Evolutionary conservation across 2,113 vertebrate species (phyloP).

Genomic region (Hirundichthys speculiger): DNA sequence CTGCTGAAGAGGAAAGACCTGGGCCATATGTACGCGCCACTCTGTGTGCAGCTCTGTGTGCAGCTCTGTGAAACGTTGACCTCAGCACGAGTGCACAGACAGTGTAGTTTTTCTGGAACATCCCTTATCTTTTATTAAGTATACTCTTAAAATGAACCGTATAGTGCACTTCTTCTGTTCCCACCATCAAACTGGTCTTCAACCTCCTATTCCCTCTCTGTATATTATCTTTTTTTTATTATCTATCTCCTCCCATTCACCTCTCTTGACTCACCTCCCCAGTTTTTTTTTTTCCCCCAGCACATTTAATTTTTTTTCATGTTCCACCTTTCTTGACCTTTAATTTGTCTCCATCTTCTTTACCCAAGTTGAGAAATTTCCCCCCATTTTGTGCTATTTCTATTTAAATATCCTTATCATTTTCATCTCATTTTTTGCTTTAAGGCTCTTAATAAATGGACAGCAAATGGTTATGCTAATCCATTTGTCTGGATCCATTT

Average conservation of each 20-base stretch:
- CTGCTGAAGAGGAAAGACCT: constrained; percentile 35
- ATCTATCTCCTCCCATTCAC: no score
- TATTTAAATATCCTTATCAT: constrained; percentile 14
- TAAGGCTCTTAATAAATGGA: constrained; percentile 20
- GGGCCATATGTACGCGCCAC: constrained; percentile 44
- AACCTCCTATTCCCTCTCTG: neutral
- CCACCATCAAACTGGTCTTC: neutral
- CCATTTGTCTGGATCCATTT: constrained; percentile 57
- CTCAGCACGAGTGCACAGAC: neutral
- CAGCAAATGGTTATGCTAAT: constrained; percentile 31
- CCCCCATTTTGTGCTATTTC: neutral
- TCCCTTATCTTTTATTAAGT: neutral
- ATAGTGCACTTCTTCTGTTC: neutral
- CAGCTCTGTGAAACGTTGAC: neutral
- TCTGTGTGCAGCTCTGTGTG: constrained; percentile 3
- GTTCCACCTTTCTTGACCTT: neutral
- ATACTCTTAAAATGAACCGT: neutral
- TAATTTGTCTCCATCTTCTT: neutral
- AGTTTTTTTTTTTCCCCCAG: no score
- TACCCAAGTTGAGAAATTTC: neutral
- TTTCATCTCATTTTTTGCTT: constrained; percentile 5
- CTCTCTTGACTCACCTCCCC: no score
- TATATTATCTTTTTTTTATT: no score
- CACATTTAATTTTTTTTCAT: neutral
- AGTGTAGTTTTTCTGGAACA: neutral